These are phyloP conservation scores for Tinea pellionella DNA, from an alignment of 2,888 invertebrate species.

Conservation along the genomic window DNA sequence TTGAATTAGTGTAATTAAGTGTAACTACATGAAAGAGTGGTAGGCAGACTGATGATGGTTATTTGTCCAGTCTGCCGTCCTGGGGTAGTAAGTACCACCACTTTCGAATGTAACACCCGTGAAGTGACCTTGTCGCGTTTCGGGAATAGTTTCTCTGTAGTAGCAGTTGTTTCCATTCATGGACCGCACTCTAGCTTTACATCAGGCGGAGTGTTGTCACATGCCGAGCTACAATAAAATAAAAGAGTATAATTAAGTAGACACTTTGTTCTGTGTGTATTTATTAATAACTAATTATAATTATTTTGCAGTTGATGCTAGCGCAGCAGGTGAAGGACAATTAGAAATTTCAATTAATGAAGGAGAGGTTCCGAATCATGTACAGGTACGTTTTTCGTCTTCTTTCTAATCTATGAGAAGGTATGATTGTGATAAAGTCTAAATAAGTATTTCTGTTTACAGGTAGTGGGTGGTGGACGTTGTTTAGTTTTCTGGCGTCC, in stretches of 20 bases:
- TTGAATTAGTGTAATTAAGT: neutral
- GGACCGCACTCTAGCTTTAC: too few species aligned
- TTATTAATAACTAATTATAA: neutral
- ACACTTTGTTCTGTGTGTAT: neutral
- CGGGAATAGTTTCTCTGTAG: too few species aligned
- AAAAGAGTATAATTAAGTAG: too few species aligned
- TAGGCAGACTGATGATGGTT: too few species aligned
- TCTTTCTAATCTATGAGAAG: slow-evolving; percentile 15
- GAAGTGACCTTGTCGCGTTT: too few species aligned
- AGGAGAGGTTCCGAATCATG: slow-evolving; percentile 98
- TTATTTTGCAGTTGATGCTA: slow-evolving; percentile 87
- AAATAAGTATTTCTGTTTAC: slow-evolving; percentile 19
- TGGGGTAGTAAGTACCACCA: too few species aligned
- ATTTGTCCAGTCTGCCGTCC: too few species aligned
- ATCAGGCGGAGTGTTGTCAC: too few species aligned
- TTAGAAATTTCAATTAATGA: slow-evolving; percentile 99
- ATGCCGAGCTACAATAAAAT: too few species aligned
- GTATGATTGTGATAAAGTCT: slow-evolving; percentile 11
- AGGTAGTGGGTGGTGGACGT: slow-evolving; percentile 93
- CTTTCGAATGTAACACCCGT: too few species aligned
- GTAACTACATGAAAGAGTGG: neutral
- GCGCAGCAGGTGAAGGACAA: slow-evolving; percentile 98
- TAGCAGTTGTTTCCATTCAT: too few species aligned
- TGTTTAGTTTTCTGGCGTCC: slow-evolving; percentile 96
- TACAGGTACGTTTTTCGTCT: slow-evolving; percentile 68